Evolutionary conservation across 2,888 invertebrate genomes (phyloP).

Genomic region (Hemicrepidius hirtus): DNA sequence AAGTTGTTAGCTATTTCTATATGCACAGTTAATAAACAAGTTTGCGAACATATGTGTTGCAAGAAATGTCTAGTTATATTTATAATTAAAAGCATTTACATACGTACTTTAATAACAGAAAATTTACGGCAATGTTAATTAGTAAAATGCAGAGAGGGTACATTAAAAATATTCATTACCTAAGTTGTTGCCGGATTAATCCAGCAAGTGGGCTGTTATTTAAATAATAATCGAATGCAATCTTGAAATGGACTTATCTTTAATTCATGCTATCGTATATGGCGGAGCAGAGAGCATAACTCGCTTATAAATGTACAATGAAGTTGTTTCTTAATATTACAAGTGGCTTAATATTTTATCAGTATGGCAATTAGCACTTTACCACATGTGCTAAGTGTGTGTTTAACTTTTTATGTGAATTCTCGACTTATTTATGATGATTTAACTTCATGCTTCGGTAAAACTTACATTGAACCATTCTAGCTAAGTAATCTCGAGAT

Average conservation of each 20-base stretch:
- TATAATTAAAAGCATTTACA: slow-evolving; percentile 36
- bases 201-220: slow-evolving; percentile 50
- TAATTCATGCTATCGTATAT: slow-evolving; percentile 57
- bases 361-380: slow-evolving; percentile 55
- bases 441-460: slow-evolving; percentile 45
- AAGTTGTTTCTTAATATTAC: slow-evolving; percentile 52
- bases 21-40: slow-evolving; percentile 34
- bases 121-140: slow-evolving; percentile 39
- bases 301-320: slow-evolving; percentile 47
- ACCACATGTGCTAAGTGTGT: slow-evolving; percentile 50
- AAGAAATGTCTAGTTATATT: slow-evolving; percentile 34
- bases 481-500: slow-evolving; percentile 47
- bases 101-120: slow-evolving; percentile 25
- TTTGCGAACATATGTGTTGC: slow-evolving; percentile 24
- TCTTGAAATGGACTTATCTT: slow-evolving; percentile 59
- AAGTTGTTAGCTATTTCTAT: slow-evolving; percentile 25
- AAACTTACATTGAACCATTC: slow-evolving; percentile 44
- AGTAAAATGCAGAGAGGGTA: slow-evolving; percentile 17
- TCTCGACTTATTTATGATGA: slow-evolving; percentile 48
- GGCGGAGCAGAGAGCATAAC: slow-evolving; percentile 42
- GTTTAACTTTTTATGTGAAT: slow-evolving; percentile 49
- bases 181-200: slow-evolving; percentile 39
- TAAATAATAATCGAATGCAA: slow-evolving; percentile 58
- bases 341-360: slow-evolving; percentile 55
- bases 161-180: slow-evolving; percentile 41